Base-by-base conservation (phyloP, 2,888 invertebrate genomes). In the Tinea trinotella region DNA sequence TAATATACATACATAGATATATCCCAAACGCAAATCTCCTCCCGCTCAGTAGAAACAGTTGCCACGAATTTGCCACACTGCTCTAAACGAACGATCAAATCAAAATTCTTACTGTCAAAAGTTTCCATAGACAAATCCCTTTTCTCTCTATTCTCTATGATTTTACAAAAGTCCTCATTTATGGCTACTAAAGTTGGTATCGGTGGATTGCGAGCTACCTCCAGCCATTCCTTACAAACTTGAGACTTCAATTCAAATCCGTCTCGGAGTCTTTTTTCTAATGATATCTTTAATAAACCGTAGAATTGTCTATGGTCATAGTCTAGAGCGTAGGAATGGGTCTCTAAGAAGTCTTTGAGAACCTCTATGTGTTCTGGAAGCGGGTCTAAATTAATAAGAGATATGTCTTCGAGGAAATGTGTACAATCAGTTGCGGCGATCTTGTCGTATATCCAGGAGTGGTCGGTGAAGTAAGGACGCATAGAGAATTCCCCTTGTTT, bases 291-390 rank as follows among this genome's bases (percentile, higher is more conserved):
- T 0, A 87, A 59, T 58, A 95, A 90, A 2, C 94, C 90, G 63
- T 92, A 93, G 64, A 96, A 91, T 74, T 96, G 96, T 64, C 91
- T 87, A 24, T 94, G 93, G 70, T 96, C 95, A 62, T 93, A 93
- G 64, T 91, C 91, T 54, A 96, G 77, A 12, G 93, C 91, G 64
- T 89, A 89, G 3, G 92, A 89, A 62, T 93, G 90, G 0, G 88
- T 86, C 73, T 92, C 91, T 56, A 96, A 87, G 57, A 93, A 90
- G 59, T 92, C 90, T 64, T 90, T 89, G 2, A 94, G 71, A 52
- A 91, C 74, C 53, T 84, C 83, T 35, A 91, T 72, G 64, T 88
- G 81, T 62, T 79, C 78, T 17, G 88, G 88, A 1, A 83, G 61
- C 0, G 80, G 77, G 55, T 85, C 82, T 35, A 84, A 64, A 61